These are phyloP conservation scores for Microplitis deprimator DNA, from an alignment of 2,888 invertebrate species.

Conservation along the genomic window DNA sequence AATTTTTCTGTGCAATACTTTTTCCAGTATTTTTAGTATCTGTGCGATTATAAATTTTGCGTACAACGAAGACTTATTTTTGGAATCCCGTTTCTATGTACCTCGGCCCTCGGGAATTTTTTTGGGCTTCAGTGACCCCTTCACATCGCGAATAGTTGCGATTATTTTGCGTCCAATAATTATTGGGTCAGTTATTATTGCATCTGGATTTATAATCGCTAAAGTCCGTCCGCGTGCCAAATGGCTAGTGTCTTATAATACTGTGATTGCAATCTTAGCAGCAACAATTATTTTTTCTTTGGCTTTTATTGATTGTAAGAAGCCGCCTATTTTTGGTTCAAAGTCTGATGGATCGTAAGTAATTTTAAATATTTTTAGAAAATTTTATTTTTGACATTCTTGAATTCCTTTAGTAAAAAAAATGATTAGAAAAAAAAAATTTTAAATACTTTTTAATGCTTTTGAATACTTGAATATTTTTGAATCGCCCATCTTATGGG, in stretches of 20 bases:
- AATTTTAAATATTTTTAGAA: background rate
- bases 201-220: conserved; percentile 74
- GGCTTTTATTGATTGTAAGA: conserved; percentile 72
- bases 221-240: conserved; percentile 73
- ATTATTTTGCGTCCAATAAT: conserved; percentile 75
- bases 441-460: no score
- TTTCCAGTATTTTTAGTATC: conserved; percentile 73
- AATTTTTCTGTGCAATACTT: conserved; percentile 73
- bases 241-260: conserved; percentile 73
- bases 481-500: no score
- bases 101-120: conserved; percentile 70
- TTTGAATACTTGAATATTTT: no score
- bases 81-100: conserved; percentile 76
- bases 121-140: conserved; percentile 73
- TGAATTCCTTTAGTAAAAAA: no score
- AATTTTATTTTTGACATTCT: background rate
- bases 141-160: conserved; percentile 72
- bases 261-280: conserved; percentile 70
- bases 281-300: conserved; percentile 71
- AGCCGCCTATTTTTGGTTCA: conserved; percentile 71
- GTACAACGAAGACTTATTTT: conserved; percentile 74
- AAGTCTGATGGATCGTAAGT: conserved; percentile 69
- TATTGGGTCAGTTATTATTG: conserved; percentile 73
- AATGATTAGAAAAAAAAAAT: no score
- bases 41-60: conserved; percentile 75